Conservation (phyloP, 1,140 invertebrate species). For the Tetramorium parvispinum region DNA sequence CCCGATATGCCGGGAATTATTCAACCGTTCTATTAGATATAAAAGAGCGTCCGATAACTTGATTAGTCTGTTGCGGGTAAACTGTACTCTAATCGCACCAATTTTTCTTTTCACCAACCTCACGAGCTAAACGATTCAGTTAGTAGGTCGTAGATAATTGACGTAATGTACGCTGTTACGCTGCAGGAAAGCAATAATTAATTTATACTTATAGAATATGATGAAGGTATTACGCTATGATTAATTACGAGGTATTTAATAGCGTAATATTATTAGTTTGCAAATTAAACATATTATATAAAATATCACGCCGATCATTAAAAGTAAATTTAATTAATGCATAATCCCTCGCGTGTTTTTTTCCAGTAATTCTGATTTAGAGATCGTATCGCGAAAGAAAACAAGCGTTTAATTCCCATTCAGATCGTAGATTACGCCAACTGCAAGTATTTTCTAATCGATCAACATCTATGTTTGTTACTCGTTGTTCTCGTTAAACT, state of each 20-base stretch:
- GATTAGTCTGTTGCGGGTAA: constrained; percentile 9
- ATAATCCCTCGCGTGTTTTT: not conserved
- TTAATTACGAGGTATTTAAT: constrained; percentile 17
- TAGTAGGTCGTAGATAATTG: not conserved
- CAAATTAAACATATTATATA: not conserved
- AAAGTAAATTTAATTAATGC: not conserved
- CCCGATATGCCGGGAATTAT: not conserved
- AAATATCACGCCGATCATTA: not conserved
- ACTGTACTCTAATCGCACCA: not conserved
- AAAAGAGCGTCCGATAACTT: constrained; percentile 3
- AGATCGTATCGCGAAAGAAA: not conserved
- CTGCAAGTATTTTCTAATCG: not conserved
- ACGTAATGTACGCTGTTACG: not conserved
- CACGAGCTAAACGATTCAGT: not conserved
- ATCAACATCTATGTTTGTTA: constrained; percentile 2
- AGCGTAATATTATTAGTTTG: not conserved
- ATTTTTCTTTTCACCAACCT: not conserved
- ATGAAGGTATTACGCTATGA: not conserved
- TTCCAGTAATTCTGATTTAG: not conserved
- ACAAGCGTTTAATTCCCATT: not conserved
- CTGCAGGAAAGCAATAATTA: not conserved
- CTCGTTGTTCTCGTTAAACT: not conserved
- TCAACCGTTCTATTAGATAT: not conserved
- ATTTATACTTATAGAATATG: constrained; percentile 2
- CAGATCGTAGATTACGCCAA: not conserved